phyloP scores from a whole-genome alignment of 1,140 invertebrate genomes.

The Bombus turneri region DNA sequence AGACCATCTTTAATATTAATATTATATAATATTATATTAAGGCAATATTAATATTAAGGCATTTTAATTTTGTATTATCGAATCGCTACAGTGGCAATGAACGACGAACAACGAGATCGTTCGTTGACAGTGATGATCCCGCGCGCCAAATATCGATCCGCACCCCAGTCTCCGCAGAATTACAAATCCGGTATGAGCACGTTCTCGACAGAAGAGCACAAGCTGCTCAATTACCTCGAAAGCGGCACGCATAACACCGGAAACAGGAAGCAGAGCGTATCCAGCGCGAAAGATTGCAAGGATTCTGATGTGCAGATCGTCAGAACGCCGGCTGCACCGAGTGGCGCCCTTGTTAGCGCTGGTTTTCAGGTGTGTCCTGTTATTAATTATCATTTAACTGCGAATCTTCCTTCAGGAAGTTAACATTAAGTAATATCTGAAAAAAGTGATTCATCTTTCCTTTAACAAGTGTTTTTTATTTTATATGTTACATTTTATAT shows the following conservation, averaged over 20 bases:
- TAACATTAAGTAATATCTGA: neutral
- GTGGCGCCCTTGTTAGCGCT: conserved; percentile 88
- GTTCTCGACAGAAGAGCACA: conserved; percentile 82
- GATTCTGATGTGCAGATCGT: conserved; percentile 70
- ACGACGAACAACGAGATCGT: conserved; percentile 84
- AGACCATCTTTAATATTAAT: no score
- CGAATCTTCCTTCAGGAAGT: no score
- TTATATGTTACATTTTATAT: neutral
- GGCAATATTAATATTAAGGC: neutral
- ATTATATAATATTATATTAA: no score
- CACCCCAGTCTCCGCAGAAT: conserved; percentile 78
- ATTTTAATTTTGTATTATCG: neutral
- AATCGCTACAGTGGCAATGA: conserved; percentile 59
- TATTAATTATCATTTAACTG: neutral
- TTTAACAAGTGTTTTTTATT: neutral
- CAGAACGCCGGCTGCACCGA: conserved; percentile 67
- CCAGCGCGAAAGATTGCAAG: conserved; percentile 76
- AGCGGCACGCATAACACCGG: conserved; percentile 82
- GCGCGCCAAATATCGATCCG: conserved; percentile 89
- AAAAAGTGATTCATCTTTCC: neutral
- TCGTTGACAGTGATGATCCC: conserved; percentile 92
- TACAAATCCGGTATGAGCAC: conserved; percentile 81
- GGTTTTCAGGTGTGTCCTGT: conserved; percentile 84
- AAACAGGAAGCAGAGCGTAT: conserved; percentile 72
- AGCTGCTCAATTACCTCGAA: conserved; percentile 89